Conservation (phyloP, 2,113 vertebrate genomes). For the Chunga burmeisteri region DNA sequence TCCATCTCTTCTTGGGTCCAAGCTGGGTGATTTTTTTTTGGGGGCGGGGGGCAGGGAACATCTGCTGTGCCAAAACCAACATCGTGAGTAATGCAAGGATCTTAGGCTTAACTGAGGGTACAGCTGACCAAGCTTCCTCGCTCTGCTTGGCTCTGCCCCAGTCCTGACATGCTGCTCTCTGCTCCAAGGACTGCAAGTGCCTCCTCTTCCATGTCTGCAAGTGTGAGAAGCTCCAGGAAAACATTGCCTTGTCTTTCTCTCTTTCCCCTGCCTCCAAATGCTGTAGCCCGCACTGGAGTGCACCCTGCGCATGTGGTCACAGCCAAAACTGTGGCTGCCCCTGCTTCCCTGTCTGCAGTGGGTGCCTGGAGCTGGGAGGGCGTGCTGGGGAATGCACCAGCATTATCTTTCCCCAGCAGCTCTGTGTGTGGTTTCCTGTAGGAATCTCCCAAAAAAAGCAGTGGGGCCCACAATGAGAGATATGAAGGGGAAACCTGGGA, state of each 20-base stretch:
- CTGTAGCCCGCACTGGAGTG: neutral
- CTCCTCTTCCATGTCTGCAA: neutral
- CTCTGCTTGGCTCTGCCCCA: neutral
- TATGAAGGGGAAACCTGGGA: neutral
- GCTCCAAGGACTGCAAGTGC: neutral
- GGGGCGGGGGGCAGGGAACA: neutral
- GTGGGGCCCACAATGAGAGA: neutral
- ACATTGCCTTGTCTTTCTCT: neutral
- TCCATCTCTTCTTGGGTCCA: neutral
- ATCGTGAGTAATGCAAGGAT: neutral
- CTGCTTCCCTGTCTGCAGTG: fast-evolving
- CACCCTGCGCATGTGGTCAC: fast-evolving
- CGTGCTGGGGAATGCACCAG: fast-evolving
- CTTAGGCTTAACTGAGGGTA: neutral
- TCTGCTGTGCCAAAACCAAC: neutral
- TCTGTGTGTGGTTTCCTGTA: neutral
- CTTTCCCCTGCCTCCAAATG: neutral
- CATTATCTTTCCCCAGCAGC: neutral
- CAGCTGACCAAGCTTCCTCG: neutral
- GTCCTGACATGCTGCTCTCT: neutral
- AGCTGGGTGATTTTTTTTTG: neutral
- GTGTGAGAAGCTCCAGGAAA: neutral
- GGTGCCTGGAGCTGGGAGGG: neutral
- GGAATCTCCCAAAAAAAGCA: neutral
- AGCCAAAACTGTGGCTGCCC: neutral